Evolutionary conservation across 1,140 invertebrate genomes (phyloP).

Genomic region (Aphelinus atriplicis): DNA sequence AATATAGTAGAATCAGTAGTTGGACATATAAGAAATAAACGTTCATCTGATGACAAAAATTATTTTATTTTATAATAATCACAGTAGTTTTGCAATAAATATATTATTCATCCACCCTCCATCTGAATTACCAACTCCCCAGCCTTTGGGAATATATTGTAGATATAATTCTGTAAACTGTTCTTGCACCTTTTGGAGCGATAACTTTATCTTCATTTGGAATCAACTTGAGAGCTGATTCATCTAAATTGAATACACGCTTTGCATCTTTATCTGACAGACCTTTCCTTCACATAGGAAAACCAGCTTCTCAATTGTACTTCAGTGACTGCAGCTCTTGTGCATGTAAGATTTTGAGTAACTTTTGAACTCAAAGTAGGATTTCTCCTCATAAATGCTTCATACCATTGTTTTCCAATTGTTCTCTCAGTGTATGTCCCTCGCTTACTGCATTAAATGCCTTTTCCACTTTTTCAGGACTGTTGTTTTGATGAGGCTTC

Average conservation of each 20-base stretch:
- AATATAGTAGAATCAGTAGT: too few species aligned
- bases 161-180: slow-evolving; percentile 33
- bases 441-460: too few species aligned
- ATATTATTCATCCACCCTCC: too few species aligned
- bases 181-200: slow-evolving; percentile 26
- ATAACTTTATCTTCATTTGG: slow-evolving; percentile 38
- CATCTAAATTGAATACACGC: slow-evolving; percentile 35
- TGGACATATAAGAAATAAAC: too few species aligned
- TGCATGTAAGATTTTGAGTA: slow-evolving; percentile 45
- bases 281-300: slow-evolving; percentile 34
- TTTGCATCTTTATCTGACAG: slow-evolving; percentile 15
- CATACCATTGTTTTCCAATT: slow-evolving; percentile 41
- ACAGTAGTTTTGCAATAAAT: too few species aligned
- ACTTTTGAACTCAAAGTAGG: slow-evolving; percentile 36
- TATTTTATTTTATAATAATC: too few species aligned
- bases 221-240: slow-evolving; percentile 27
- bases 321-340: slow-evolving; percentile 42
- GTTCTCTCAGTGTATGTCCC: too few species aligned
- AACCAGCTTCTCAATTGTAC: slow-evolving; percentile 42
- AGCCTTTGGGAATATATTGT: too few species aligned
- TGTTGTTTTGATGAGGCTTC: too few species aligned
- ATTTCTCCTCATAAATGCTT: slow-evolving; percentile 45
- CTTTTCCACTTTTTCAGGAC: too few species aligned
- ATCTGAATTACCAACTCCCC: too few species aligned
- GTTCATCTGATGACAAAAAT: too few species aligned